phyloP scores from a whole-genome alignment of 2,797 vertebrate species.

The Oophaga sylvatica region DNA sequence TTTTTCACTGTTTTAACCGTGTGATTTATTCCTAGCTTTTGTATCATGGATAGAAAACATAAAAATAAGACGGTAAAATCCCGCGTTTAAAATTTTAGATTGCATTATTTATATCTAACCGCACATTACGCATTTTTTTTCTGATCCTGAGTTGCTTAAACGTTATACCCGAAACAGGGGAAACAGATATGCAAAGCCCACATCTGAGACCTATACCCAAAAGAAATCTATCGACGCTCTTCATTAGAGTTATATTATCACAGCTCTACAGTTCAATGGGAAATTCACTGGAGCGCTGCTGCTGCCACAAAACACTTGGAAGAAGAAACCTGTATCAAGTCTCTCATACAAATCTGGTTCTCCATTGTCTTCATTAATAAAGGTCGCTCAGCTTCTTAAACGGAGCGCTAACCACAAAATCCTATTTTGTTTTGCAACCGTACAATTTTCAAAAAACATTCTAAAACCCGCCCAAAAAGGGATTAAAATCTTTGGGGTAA shows the following conservation, averaged over 20 bases:
- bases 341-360: conserved; percentile 29
- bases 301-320: conserved; percentile 32
- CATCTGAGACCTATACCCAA: conserved; percentile 35
- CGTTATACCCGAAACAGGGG: conserved; percentile 13
- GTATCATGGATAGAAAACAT: conserved; percentile 16
- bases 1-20: not conserved
- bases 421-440: not conserved
- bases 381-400: not conserved
- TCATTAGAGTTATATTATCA: conserved; percentile 60
- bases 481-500: too few relatives aligned
- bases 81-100: not conserved
- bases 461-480: too few relatives aligned
- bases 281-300: conserved; percentile 51
- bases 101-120: conserved; percentile 31
- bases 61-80: conserved; percentile 19
- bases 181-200: conserved; percentile 21
- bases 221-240: conserved; percentile 36
- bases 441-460: too few relatives aligned
- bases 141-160: conserved; percentile 33
- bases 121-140: conserved; percentile 26
- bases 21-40: not conserved
- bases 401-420: conserved; percentile 23
- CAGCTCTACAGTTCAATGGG: conserved; percentile 60
- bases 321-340: conserved; percentile 17
- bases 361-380: conserved; percentile 26